Evolutionary conservation across 64 coral and sea anemone genomes (phyloP), one percentile per base, ranked within the genome.

Genomic region (Anthopleura sola): DNA sequence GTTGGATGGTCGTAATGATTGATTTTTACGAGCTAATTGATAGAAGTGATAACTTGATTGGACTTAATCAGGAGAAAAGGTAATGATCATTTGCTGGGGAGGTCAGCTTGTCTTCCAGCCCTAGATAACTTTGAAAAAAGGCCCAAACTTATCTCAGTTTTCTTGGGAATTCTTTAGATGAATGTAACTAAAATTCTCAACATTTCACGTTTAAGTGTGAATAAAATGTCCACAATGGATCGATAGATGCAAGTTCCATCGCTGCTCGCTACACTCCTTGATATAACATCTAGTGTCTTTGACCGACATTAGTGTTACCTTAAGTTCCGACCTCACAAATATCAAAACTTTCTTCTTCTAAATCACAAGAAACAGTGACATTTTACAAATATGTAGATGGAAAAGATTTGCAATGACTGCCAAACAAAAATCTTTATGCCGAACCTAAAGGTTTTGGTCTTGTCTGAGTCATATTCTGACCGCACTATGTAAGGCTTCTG

Each of bases 11-110:
- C 28, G 29, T 71, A 71, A 34, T 71, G 66, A 71, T 71, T 71
- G 66, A 71, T 71, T 32, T 33, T 71, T 71, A 71, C 31, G 66
- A 71, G 66, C 66, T 71, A 71, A 71, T 11, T 34, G 66, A 71
- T 15, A 32, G 66, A 31, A 71, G 13, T 71, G 13, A 17, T 34
- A 71, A 32, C 14, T 14, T 71, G 28, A 32, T 34, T 71, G 8
- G 10, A 15, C 11, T 28, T 34, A 29, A 32, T 34, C 15, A 71
- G 34, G 15, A 34, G 66, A 62, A 62, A 26, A 62, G 1, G 24
- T n/a, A 2, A 0, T 62, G 24, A 26, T 23, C 58, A 62, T 26
- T 62, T 62, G 24, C 23, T 53, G 58, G 21, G 58, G 5, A 62
- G 58, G 58, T 62, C 58, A 62, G 2, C 40, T 56, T 21, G 18